Percentiles rank a stretch among this genome's conserved stretches.
phyloP scores from a whole-genome alignment of 2,888 invertebrate species.

The Pelosia muscerda region DNA sequence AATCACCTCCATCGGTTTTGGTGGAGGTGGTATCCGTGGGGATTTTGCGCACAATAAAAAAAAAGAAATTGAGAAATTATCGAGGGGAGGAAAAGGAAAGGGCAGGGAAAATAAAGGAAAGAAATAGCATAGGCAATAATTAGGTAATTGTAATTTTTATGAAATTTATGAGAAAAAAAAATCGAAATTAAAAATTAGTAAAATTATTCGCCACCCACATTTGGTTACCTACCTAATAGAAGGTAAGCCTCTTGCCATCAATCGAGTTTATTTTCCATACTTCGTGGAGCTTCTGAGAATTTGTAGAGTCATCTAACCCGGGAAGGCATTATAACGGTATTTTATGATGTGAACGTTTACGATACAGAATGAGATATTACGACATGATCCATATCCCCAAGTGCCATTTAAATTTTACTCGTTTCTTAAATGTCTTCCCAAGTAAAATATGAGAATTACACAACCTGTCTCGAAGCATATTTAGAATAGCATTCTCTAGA shows the following conservation, averaged over 20 bases:
- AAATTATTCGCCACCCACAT: not conserved
- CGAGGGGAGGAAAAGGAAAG: too few species aligned
- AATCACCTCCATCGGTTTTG: too few species aligned
- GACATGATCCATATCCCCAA: slow-evolving; percentile 38
- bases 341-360: slow-evolving; percentile 19
- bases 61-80: too few species aligned
- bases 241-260: slow-evolving; percentile 18
- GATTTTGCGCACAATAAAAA: too few species aligned
- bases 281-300: not conserved
- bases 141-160: too few species aligned
- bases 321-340: slow-evolving; percentile 6
- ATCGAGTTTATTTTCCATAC: not conserved
- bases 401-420: slow-evolving; percentile 32
- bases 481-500: not conserved
- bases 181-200: slow-evolving; percentile 11
- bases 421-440: slow-evolving; percentile 18
- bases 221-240: not conserved
- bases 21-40: too few species aligned
- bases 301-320: not conserved
- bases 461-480: not conserved
- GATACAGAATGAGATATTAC: slow-evolving; percentile 16
- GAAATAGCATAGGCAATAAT: too few species aligned
- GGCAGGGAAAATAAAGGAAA: too few species aligned
- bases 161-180: slow-evolving; percentile 22
- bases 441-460: slow-evolving; percentile 15